Conservation (phyloP, 2,113 vertebrate species). For the Syngnathus typhle region DNA sequence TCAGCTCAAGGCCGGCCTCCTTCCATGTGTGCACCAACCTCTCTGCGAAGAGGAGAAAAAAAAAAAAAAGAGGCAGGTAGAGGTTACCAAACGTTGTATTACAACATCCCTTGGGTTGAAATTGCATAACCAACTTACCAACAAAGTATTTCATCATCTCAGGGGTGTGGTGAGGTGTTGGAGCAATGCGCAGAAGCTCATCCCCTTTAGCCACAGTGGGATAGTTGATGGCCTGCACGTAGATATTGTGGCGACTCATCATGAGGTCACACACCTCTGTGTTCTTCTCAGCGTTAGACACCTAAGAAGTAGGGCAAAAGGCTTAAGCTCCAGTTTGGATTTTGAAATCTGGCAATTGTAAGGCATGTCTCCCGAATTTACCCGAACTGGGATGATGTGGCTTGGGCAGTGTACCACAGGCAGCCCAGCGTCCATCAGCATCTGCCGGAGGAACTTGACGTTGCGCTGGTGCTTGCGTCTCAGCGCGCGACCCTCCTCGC, state of each 20-base stretch:
- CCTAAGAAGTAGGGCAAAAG: slow-evolving; percentile 58
- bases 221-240: slow-evolving; percentile 96
- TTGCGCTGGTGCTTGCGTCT: slow-evolving; percentile 92
- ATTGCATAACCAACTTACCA: slow-evolving; percentile 68
- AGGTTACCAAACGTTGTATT: neutral
- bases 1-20: slow-evolving; percentile 80
- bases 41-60: slow-evolving; percentile 64
- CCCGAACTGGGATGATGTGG: slow-evolving; percentile 93
- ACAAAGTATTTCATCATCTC: slow-evolving; percentile 97
- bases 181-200: slow-evolving; percentile 90
- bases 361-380: slow-evolving; percentile 45
- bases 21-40: slow-evolving; percentile 84
- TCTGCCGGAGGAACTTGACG: slow-evolving; percentile 90
- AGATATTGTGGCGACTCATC: slow-evolving; percentile 91
- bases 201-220: slow-evolving; percentile 89
- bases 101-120: neutral
- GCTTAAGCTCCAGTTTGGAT: neutral
- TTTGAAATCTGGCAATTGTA: neutral
- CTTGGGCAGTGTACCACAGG: slow-evolving; percentile 94
- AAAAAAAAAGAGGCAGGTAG: neutral
- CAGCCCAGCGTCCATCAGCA: slow-evolving; percentile 93
- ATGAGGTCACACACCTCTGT: slow-evolving; percentile 86
- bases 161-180: slow-evolving; percentile 91
- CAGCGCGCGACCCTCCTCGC: slow-evolving; percentile 77
- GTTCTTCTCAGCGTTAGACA: slow-evolving; percentile 90